Evolutionary conservation across 92 coral and sea anemone genomes (phyloP).

Genomic region (Epizoanthus stellaris): DNA sequence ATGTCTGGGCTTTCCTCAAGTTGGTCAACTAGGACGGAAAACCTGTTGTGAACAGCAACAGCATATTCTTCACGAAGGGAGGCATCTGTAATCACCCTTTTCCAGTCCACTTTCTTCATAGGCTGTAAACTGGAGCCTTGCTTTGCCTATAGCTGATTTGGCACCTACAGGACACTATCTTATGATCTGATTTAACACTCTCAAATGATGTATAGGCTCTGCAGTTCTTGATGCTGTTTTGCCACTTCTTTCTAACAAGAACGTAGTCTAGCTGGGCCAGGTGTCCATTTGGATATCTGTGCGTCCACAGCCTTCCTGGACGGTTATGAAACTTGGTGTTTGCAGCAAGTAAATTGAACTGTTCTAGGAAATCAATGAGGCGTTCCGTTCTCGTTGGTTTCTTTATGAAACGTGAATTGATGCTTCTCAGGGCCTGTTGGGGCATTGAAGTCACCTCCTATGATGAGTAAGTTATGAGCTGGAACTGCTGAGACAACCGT

Average conservation of each 20-base stretch:
- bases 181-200: conserved; percentile 27
- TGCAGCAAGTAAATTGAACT: conserved; percentile 1
- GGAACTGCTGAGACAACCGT: conserved; percentile 14
- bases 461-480: conserved; percentile 40
- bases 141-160: conserved; percentile 49
- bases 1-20: conserved; percentile 21
- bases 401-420: conserved; percentile 9
- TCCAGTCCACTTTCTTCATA: conserved; percentile 30
- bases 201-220: conserved; percentile 9
- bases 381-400: conserved; percentile 2
- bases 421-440: conserved; percentile 22
- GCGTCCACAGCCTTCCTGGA: conserved; percentile 32
- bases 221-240: conserved; percentile 22
- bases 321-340: conserved; percentile 32
- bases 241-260: conserved; percentile 26
- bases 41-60: conserved; percentile 40
- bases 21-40: conserved; percentile 29
- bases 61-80: conserved; percentile 42
- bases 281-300: conserved; percentile 37
- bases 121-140: conserved; percentile 15
- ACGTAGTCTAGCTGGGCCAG: conserved; percentile 29
- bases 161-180: conserved; percentile 32
- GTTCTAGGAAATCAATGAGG: conserved; percentile 10
- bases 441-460: conserved; percentile 57
- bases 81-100: conserved; percentile 20